Percentiles rank a stretch among this genome's conserved stretches.
Conservation (phyloP, 1,140 invertebrate species). For the Eufriesea mexicana region DNA sequence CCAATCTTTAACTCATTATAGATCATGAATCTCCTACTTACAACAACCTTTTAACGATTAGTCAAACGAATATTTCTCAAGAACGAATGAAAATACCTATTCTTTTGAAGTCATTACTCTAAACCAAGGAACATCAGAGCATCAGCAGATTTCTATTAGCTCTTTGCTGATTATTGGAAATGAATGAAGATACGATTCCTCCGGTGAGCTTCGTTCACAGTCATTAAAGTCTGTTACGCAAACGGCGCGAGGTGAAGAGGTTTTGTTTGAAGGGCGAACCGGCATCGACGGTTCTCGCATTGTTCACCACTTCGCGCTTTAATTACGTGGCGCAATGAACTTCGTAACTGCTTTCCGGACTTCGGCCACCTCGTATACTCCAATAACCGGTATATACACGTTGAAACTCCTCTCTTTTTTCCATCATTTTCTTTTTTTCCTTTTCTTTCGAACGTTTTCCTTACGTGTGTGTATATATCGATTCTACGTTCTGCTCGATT, state of each 20-base stretch:
- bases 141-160: not conserved
- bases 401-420: not conserved
- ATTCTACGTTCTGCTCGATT: constrained; percentile 35
- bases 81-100: not conserved
- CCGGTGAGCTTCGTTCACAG: not conserved
- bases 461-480: not conserved
- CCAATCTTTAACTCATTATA: no score
- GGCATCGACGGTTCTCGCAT: constrained; percentile 24
- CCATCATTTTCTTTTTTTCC: not conserved
- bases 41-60: no score
- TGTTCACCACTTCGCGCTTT: constrained; percentile 43
- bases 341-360: constrained; percentile 35
- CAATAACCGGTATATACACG: not conserved
- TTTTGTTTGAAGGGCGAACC: constrained; percentile 21
- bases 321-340: constrained; percentile 47
- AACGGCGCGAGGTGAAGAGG: constrained; percentile 24
- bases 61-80: not conserved
- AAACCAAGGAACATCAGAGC: not conserved
- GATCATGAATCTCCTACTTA: no score
- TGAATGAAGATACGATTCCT: not conserved
- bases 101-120: no score
- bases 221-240: constrained; percentile 28
- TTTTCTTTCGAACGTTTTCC: not conserved
- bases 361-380: not conserved
- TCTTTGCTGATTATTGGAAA: not conserved